These are phyloP conservation scores for Amphipyra tragopoginis DNA, from an alignment of 2,888 invertebrate species.

Conservation along the genomic window DNA sequence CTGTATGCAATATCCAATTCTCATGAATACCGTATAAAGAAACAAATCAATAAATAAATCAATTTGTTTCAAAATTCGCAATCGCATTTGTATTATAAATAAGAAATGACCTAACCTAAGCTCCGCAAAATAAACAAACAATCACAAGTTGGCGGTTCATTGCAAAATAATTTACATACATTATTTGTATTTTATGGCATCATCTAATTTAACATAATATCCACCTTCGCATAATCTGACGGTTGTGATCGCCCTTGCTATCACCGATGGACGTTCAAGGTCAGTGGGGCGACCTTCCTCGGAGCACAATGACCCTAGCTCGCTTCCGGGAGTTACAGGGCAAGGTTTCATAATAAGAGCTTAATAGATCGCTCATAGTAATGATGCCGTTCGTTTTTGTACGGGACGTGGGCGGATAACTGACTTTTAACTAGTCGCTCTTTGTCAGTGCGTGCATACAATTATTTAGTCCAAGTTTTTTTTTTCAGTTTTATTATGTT, in stretches of 20 bases:
- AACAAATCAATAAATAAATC: slow-evolving; percentile 39
- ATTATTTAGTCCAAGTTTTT: slow-evolving; percentile 17
- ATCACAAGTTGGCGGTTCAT: not conserved
- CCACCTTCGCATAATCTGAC: slow-evolving; percentile 31
- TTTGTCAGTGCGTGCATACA: slow-evolving; percentile 8
- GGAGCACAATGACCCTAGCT: slow-evolving; percentile 69
- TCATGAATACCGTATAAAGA: not conserved
- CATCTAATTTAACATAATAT: slow-evolving; percentile 34
- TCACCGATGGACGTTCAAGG: slow-evolving; percentile 65
- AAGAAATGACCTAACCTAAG: slow-evolving; percentile 9
- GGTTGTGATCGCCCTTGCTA: slow-evolving; percentile 66
- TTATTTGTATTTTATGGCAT: slow-evolving; percentile 11
- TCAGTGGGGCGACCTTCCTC: slow-evolving; percentile 59
- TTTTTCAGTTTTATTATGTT: slow-evolving; percentile 8
- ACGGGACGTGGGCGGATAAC: slow-evolving; percentile 41
- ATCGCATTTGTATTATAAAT: slow-evolving; percentile 13
- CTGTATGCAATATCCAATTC: slow-evolving; percentile 12
- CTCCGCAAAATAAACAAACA: slow-evolving; percentile 12
- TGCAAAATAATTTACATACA: not conserved
- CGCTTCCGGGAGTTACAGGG: slow-evolving; percentile 63
- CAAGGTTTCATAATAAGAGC: slow-evolving; percentile 52
- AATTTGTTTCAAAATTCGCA: slow-evolving; percentile 35
- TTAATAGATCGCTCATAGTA: slow-evolving; percentile 34
- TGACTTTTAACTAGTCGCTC: slow-evolving; percentile 16
- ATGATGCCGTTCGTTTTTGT: slow-evolving; percentile 20